phyloP scores from a whole-genome alignment of 2,888 invertebrate species.

The Lottia gigantea region DNA sequence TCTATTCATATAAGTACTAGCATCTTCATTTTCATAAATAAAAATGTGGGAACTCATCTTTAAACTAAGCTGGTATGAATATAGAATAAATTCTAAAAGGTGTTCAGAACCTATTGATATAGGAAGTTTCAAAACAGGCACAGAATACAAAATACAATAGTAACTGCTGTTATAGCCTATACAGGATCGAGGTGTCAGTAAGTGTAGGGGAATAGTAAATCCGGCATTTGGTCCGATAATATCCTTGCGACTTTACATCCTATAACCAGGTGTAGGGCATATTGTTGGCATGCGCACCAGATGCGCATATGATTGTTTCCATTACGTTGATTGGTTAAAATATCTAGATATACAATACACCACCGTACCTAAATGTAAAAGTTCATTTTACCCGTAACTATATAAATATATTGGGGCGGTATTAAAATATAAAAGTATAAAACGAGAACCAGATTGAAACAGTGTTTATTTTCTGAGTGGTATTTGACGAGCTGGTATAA shows the following conservation, averaged over 20 bases:
- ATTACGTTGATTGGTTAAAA: constrained; percentile 8
- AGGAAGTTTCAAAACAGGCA: too few species aligned
- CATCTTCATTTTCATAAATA: too few species aligned
- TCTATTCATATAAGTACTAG: too few species aligned
- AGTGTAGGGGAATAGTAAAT: too few species aligned
- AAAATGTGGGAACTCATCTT: too few species aligned
- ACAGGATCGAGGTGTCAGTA: too few species aligned
- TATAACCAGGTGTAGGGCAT: constrained; percentile 16
- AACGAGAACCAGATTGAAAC: constrained; percentile 14
- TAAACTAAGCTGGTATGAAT: too few species aligned
- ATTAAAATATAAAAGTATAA: constrained; percentile 8
- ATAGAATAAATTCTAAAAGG: too few species aligned
- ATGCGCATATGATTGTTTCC: constrained; percentile 19
- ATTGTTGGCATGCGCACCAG: constrained; percentile 14
- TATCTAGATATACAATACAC: constrained; percentile 10
- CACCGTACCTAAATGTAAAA: constrained; percentile 20
- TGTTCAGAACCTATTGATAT: too few species aligned
- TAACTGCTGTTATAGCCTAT: too few species aligned
- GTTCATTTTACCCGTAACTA: constrained; percentile 20
- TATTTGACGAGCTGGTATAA: constrained; percentile 15
- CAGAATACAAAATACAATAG: too few species aligned
- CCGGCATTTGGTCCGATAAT: too few species aligned
- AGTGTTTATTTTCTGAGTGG: constrained; percentile 17
- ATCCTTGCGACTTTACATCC: constrained; percentile 1
- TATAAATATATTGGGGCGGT: constrained; percentile 18